Evolutionary conservation across 2,113 vertebrate genomes (phyloP).

Genomic region (Aldabrachelys gigantea): DNA sequence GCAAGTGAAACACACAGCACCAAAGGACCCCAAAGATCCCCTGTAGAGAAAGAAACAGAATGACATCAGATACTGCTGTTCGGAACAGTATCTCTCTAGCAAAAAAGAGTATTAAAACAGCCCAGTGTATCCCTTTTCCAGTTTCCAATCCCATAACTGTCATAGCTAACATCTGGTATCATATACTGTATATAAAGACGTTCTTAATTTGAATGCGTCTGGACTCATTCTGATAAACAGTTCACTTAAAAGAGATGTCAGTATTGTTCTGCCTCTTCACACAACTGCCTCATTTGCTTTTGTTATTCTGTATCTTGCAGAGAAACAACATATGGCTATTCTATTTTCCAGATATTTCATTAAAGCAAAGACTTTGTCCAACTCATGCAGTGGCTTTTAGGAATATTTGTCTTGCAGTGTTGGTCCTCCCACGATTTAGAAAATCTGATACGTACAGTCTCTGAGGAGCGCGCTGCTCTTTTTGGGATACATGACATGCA

Average conservation of each 20-base stretch:
- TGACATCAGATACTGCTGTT: accelerated
- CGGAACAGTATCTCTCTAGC: background rate
- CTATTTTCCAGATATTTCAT: background rate
- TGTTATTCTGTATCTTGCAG: background rate
- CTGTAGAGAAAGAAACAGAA: conserved; percentile 63
- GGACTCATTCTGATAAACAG: accelerated
- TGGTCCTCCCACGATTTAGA: background rate
- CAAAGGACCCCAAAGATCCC: conserved; percentile 98
- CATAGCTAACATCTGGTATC: background rate
- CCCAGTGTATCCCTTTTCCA: background rate
- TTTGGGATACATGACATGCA: conserved; percentile 95
- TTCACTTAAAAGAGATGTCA: background rate
- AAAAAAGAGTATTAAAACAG: background rate
- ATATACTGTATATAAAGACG: accelerated
- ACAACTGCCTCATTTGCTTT: background rate
- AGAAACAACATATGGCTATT: accelerated
- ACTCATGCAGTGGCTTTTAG: background rate
- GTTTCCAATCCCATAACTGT: accelerated
- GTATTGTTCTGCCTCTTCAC: accelerated
- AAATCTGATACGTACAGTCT: conserved; percentile 86
- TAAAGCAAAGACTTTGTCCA: background rate
- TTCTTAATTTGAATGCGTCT: too few relatives aligned
- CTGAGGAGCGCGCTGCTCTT: conserved; percentile 91
- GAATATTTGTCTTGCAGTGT: conserved; percentile 6
- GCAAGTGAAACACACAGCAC: conserved; percentile 95